Conservation (phyloP, 1,140 invertebrate genomes). For the Solenopsis invicta region DNA sequence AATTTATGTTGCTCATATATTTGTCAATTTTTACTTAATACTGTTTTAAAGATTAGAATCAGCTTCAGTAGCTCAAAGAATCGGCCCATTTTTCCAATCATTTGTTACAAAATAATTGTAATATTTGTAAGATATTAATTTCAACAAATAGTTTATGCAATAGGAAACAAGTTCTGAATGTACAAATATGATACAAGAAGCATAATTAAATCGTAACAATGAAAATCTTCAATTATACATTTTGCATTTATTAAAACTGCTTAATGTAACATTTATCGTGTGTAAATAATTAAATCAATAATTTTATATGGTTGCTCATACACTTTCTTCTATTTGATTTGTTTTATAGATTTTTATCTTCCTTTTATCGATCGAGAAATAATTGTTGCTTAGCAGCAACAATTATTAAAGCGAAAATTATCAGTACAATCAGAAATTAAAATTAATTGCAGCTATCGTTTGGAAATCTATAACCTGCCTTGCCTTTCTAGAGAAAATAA, state of each 20-base stretch:
- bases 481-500: not conserved
- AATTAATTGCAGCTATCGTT: slow-evolving; percentile 29
- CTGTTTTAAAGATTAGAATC: too few relatives aligned
- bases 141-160: not conserved
- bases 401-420: not conserved
- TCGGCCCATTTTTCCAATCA: too few relatives aligned
- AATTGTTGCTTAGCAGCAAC: not conserved
- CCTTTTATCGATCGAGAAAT: not conserved
- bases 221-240: not conserved
- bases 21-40: too few relatives aligned
- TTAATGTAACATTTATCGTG: not conserved
- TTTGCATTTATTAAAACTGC: not conserved
- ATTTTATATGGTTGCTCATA: not conserved
- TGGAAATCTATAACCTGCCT: not conserved
- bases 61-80: too few relatives aligned
- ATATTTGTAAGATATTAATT: slow-evolving; percentile 15
- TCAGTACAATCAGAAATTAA: not conserved
- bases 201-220: not conserved
- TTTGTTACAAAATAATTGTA: not conserved
- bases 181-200: slow-evolving; percentile 11
- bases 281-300: not conserved
- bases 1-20: too few relatives aligned
- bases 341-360: not conserved
- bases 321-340: slow-evolving; percentile 13
- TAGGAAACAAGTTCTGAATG: not conserved